Evolutionary conservation across 2,888 invertebrate genomes (phyloP).

Genomic region (Pristionchus fissidentatus): DNA sequence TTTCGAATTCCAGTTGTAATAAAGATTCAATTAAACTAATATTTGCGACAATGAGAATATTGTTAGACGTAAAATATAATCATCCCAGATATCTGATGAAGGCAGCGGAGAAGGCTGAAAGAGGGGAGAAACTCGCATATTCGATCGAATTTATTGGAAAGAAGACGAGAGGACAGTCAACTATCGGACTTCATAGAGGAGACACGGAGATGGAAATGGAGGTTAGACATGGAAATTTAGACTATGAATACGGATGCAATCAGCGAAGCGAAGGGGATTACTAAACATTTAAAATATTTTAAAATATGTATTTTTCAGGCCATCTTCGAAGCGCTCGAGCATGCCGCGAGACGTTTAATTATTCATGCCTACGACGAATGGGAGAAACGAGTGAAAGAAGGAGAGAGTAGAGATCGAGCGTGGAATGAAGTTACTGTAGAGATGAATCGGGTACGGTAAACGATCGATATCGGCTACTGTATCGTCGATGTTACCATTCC

Average conservation of each 20-base stretch:
- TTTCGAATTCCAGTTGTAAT: not conserved
- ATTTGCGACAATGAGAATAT: too few relatives aligned
- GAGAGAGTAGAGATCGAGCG: constrained; percentile 4
- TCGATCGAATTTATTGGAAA: constrained; percentile 59
- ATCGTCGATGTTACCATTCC: too few relatives aligned
- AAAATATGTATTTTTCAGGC: not conserved
- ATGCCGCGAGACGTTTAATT: not conserved
- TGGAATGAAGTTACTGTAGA: constrained; percentile 34
- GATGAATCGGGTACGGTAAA: constrained; percentile 38
- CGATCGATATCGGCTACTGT: not conserved
- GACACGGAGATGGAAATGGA: not conserved
- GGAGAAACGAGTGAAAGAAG: not conserved
- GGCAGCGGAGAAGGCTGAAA: constrained; percentile 50
- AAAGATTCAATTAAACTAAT: not conserved
- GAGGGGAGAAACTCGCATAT: constrained; percentile 60
- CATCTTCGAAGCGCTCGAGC: not conserved
- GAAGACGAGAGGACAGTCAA: constrained; percentile 51
- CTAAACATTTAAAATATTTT: too few relatives aligned
- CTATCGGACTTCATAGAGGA: constrained; percentile 45
- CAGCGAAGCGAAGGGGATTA: too few relatives aligned
- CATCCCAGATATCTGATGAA: constrained; percentile 88
- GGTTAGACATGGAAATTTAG: not conserved
- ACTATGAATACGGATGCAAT: not conserved
- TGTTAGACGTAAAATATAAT: too few relatives aligned
- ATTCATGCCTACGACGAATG: not conserved